These are phyloP conservation scores for Eulithis prunata DNA, from an alignment of 2,888 invertebrate species.

Conservation along the genomic window DNA sequence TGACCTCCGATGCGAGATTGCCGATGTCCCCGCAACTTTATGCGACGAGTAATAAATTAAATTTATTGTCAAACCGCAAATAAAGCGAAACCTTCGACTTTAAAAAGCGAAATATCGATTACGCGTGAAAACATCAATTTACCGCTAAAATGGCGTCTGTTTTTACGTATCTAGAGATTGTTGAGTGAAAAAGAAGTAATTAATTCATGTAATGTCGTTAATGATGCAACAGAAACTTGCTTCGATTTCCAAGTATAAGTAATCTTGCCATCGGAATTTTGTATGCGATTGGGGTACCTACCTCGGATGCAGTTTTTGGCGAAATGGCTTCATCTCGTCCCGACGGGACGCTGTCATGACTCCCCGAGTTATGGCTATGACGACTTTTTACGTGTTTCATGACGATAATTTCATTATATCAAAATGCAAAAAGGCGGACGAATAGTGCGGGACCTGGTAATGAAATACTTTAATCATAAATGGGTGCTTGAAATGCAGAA, in stretches of 20 bases:
- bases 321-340: slow-evolving; percentile 80
- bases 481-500: background rate
- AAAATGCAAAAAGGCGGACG: slow-evolving; percentile 29
- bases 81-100: slow-evolving; percentile 64
- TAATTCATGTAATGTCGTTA: slow-evolving; percentile 78
- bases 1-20: slow-evolving; percentile 33
- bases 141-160: slow-evolving; percentile 40
- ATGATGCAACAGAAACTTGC: slow-evolving; percentile 71
- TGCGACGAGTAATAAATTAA: slow-evolving; percentile 61
- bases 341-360: slow-evolving; percentile 59
- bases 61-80: slow-evolving; percentile 76
- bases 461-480: slow-evolving; percentile 14
- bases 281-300: slow-evolving; percentile 61
- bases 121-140: slow-evolving; percentile 48
- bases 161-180: slow-evolving; percentile 46
- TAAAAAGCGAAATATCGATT: slow-evolving; percentile 45
- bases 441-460: slow-evolving; percentile 10
- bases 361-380: slow-evolving; percentile 63
- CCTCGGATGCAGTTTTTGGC: slow-evolving; percentile 64
- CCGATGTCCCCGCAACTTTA: slow-evolving; percentile 43
- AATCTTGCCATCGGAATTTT: slow-evolving; percentile 77
- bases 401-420: slow-evolving; percentile 65
- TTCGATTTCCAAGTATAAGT: slow-evolving; percentile 81
- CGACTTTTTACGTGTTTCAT: slow-evolving; percentile 61
- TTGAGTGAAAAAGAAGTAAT: slow-evolving; percentile 53